A percentile compares a stretch with the other conserved stretches of the same genome.
These are phyloP conservation scores for Brachyrhaphis roseni DNA, from an alignment of 2,797 vertebrate genomes.

Conservation along the genomic window DNA sequence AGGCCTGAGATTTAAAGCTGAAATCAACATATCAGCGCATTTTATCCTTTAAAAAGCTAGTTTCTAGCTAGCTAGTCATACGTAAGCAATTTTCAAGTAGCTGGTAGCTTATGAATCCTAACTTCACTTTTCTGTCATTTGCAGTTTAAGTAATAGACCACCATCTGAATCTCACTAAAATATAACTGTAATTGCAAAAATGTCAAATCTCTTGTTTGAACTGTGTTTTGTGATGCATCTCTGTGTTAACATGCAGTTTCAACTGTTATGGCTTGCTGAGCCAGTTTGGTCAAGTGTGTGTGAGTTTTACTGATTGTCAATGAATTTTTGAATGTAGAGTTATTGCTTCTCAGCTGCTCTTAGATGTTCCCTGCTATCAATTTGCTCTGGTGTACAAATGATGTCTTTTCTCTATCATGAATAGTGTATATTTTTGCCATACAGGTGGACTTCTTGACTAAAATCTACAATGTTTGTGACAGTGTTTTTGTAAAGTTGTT, in stretches of 20 bases:
- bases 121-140: not conserved
- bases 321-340: conserved; percentile 79
- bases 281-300: conserved; percentile 49
- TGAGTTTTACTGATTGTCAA: conserved; percentile 55
- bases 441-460: conserved; percentile 68
- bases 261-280: conserved; percentile 43
- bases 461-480: conserved; percentile 72
- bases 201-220: conserved; percentile 22
- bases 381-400: conserved; percentile 79
- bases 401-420: conserved; percentile 73
- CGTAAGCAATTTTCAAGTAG: not conserved
- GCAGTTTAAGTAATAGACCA: not conserved
- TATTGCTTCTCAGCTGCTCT: conserved; percentile 77
- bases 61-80: not conserved
- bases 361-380: conserved; percentile 75
- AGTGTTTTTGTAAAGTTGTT: conserved; percentile 71
- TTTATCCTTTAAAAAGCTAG: not conserved
- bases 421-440: conserved; percentile 75
- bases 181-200: conserved; percentile 31
- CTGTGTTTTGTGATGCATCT: conserved; percentile 38
- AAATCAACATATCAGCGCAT: not conserved
- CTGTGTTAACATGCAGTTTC: conserved; percentile 46
- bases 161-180: not conserved
- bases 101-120: not conserved
- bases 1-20: not conserved